Evolutionary conservation across 2,888 invertebrate species (phyloP).

Genomic region (Meta bourneti): DNA sequence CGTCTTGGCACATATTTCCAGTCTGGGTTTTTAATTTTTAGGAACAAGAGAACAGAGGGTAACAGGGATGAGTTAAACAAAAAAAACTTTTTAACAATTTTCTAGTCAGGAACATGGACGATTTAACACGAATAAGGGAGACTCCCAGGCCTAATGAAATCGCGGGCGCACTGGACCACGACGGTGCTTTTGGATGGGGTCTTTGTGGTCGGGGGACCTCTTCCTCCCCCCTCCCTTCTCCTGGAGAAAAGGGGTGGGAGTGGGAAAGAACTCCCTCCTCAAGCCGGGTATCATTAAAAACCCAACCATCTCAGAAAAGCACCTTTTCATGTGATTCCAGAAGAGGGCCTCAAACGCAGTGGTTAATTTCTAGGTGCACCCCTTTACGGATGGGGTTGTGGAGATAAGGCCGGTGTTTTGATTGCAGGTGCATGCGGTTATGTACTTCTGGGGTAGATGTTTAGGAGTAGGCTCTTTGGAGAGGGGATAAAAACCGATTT

Average conservation of each 20-base stretch:
- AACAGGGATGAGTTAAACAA: neutral
- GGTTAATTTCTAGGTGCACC: conserved; percentile 68
- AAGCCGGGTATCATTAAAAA: conserved; percentile 67
- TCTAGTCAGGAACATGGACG: conserved; percentile 75
- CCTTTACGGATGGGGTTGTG: conserved; percentile 55
- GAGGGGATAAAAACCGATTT: neutral
- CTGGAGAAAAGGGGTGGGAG: neutral
- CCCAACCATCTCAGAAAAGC: conserved; percentile 49
- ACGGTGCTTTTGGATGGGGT: conserved; percentile 65
- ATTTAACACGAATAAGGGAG: conserved; percentile 72
- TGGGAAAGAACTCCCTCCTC: conserved; percentile 2
- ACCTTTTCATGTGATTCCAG: conserved; percentile 67
- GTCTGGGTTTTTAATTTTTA: conserved; percentile 50
- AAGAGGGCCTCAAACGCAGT: neutral
- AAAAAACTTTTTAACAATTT: conserved; percentile 75
- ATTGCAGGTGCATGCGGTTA: conserved; percentile 40
- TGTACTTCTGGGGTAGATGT: neutral
- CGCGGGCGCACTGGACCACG: conserved; percentile 66
- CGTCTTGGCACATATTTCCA: conserved; percentile 4
- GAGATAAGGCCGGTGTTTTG: conserved; percentile 46
- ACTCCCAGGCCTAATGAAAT: conserved; percentile 68
- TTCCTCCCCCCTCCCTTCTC: neutral
- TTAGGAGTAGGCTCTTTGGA: neutral
- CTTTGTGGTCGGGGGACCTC: conserved; percentile 46
- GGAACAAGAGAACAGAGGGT: neutral